A percentile compares a stretch with the other conserved stretches of the same genome.
These are phyloP conservation scores for Andrena flavipes DNA, from an alignment of 2,888 invertebrate genomes.

Conservation along the genomic window DNA sequence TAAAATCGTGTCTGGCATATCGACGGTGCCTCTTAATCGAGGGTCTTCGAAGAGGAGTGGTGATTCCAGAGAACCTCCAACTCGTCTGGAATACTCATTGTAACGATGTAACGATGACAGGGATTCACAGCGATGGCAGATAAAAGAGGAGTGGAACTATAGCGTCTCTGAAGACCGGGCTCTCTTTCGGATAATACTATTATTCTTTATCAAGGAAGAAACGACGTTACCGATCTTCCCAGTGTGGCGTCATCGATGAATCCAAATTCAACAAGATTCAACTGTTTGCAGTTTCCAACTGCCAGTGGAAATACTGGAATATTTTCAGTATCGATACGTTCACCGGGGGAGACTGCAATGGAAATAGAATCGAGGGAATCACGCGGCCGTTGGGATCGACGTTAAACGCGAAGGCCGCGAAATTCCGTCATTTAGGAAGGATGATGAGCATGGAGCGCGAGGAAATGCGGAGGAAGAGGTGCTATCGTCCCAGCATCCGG, in stretches of 20 bases:
- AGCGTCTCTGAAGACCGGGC: neutral
- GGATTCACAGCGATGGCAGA: neutral
- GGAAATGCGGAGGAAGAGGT: slow-evolving; percentile 83
- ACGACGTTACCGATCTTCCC: too few relatives aligned
- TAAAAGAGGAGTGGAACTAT: neutral
- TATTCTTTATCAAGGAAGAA: neutral
- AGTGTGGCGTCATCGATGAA: too few relatives aligned
- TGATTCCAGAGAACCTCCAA: slow-evolving; percentile 5
- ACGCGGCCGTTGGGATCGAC: neutral
- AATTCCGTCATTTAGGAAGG: slow-evolving; percentile 55
- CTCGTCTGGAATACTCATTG: neutral
- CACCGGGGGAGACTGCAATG: neutral
- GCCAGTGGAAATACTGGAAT: neutral
- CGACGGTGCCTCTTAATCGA: slow-evolving; percentile 3
- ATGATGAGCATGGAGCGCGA: slow-evolving; percentile 68
- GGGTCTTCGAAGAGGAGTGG: slow-evolving; percentile 1
- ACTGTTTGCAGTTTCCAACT: too few relatives aligned
- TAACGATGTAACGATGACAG: neutral
- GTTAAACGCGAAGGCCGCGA: slow-evolving; percentile 52
- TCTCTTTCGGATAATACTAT: neutral
- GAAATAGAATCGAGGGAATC: neutral
- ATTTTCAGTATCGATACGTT: neutral
- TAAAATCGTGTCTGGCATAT: slow-evolving; percentile 27
- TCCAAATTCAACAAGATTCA: too few relatives aligned
- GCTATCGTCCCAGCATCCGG: slow-evolving; percentile 81